These are phyloP conservation scores for Conchocele bisecta DNA, from an alignment of 2,888 invertebrate genomes.

Conservation along the genomic window DNA sequence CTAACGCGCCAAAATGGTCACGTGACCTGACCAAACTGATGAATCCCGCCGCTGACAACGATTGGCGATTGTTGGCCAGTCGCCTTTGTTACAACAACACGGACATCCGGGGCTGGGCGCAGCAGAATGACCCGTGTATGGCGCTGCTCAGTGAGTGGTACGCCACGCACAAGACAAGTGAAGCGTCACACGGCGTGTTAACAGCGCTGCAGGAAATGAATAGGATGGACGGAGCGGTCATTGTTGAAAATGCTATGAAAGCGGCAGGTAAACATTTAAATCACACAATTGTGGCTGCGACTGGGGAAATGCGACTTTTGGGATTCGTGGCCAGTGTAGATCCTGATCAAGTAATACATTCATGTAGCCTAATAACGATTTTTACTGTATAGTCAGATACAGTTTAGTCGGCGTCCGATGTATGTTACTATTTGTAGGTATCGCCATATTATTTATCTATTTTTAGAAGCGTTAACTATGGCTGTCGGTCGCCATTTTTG, in stretches of 20 bases:
- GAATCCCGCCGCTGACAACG: slow-evolving; percentile 73
- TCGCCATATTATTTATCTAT: too few species aligned
- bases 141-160: slow-evolving; percentile 80
- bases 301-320: too few species aligned
- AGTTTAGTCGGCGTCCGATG: too few species aligned
- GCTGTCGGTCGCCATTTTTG: too few species aligned
- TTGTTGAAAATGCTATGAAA: slow-evolving; percentile 79
- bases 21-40: slow-evolving; percentile 77
- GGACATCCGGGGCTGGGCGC: slow-evolving; percentile 79
- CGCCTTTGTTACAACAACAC: slow-evolving; percentile 78
- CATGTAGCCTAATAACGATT: too few species aligned
- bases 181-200: slow-evolving; percentile 74
- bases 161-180: slow-evolving; percentile 78
- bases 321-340: too few species aligned
- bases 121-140: slow-evolving; percentile 80
- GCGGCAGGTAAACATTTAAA: slow-evolving; percentile 62
- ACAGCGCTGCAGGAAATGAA: slow-evolving; percentile 77
- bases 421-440: too few species aligned
- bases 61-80: slow-evolving; percentile 79
- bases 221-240: slow-evolving; percentile 73
- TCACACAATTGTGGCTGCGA: too few species aligned
- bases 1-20: slow-evolving; percentile 80
- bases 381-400: too few species aligned
- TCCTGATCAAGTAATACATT: too few species aligned
- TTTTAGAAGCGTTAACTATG: too few species aligned